A percentile compares a stretch with the other conserved stretches of the same genome.
Conservation (phyloP, 2,113 vertebrate genomes). For the Leptocoma aspasia region DNA sequence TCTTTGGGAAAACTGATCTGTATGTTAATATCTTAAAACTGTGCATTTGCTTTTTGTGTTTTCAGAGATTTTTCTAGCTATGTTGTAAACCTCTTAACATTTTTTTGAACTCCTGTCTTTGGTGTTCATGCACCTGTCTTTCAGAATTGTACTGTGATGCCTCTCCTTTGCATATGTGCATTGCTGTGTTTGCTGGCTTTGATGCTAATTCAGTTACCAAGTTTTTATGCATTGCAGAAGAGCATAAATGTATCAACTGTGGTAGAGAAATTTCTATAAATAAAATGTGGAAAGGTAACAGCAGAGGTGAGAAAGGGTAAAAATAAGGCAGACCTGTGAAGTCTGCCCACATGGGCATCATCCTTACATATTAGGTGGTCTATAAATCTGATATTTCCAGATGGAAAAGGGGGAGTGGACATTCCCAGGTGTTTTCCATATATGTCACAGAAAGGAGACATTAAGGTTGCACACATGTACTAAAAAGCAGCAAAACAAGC, state of each 20-base stretch:
- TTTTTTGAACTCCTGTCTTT: background rate
- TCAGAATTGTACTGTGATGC: background rate
- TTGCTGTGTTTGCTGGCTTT: background rate
- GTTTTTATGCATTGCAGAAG: background rate
- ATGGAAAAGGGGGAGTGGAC: background rate
- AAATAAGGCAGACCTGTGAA: background rate
- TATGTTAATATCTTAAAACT: background rate
- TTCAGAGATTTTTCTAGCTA: background rate
- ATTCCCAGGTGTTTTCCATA: background rate
- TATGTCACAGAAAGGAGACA: background rate
- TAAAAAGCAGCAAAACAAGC: background rate
- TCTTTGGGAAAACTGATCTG: background rate
- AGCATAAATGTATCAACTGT: background rate
- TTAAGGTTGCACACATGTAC: background rate
- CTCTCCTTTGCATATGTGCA: background rate
- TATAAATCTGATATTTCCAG: background rate
- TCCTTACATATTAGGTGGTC: background rate
- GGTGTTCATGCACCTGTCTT: background rate
- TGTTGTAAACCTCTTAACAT: background rate
- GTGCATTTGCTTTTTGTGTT: background rate
- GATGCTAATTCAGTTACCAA: background rate
- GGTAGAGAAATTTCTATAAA: background rate
- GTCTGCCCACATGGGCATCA: background rate
- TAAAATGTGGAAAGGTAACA: background rate
- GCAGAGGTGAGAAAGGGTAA: background rate